Evolutionary conservation across 2,113 vertebrate species (phyloP).

Genomic region (Esox niger): DNA sequence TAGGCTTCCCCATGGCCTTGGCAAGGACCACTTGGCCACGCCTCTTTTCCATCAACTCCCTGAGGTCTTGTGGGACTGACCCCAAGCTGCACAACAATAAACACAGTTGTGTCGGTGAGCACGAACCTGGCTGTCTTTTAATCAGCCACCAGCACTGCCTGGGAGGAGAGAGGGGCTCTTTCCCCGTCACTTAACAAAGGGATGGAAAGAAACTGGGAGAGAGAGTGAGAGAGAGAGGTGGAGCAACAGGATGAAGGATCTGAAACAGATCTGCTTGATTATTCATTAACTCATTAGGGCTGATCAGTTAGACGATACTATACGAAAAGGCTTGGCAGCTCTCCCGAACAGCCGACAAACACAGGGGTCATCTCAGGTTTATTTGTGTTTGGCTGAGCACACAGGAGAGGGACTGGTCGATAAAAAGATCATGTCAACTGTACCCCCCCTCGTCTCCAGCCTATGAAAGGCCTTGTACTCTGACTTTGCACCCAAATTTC

Average conservation of each 20-base stretch:
- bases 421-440: neutral
- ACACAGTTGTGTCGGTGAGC: conserved; percentile 20
- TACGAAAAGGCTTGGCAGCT: neutral
- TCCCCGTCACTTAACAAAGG: neutral
- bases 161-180: conserved; percentile 2
- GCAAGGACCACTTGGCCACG: conserved; percentile 21
- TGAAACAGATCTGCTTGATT: conserved; percentile 25
- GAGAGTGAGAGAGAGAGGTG: neutral
- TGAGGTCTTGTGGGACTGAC: conserved; percentile 61
- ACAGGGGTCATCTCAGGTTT: conserved; percentile 19
- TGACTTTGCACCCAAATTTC: no score
- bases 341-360: conserved; percentile 15
- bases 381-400: conserved; percentile 11
- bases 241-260: conserved; percentile 20
- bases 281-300: conserved; percentile 32
- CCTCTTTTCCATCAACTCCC: conserved; percentile 40
- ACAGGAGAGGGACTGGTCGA: conserved; percentile 16
- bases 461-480: no score
- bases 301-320: conserved; percentile 25
- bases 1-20: conserved; percentile 7
- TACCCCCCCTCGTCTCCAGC: neutral
- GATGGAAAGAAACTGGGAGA: conserved; percentile 9
- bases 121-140: conserved; percentile 21
- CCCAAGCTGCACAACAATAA: conserved; percentile 39
- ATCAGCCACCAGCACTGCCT: conserved; percentile 7